Evolutionary conservation across 2,888 invertebrate genomes (phyloP).

Genomic region (Phyllotreta striolata): DNA sequence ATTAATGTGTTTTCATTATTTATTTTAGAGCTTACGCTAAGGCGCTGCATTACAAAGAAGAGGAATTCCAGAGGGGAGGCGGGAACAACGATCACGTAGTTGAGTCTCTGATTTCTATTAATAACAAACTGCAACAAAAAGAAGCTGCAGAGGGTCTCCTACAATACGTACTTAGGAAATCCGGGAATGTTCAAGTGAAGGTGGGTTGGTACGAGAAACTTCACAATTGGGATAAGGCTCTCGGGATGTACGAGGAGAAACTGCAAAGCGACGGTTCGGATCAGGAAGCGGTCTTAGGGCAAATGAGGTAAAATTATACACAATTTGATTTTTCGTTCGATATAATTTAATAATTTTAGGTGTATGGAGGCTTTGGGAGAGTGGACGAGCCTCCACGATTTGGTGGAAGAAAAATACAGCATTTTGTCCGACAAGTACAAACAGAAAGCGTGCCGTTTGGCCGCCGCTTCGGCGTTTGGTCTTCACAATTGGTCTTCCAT

Average conservation of each 20-base stretch:
- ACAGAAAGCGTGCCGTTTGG: slow-evolving; percentile 84
- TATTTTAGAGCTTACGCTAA: slow-evolving; percentile 73
- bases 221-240: slow-evolving; percentile 98
- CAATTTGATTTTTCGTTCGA: neutral
- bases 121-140: slow-evolving; percentile 97
- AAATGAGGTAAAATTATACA: slow-evolving; percentile 72
- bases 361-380: slow-evolving; percentile 96
- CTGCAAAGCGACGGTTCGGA: slow-evolving; percentile 69
- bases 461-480: slow-evolving; percentile 96
- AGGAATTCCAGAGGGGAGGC: slow-evolving; percentile 86
- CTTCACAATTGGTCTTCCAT: slow-evolving; percentile 93
- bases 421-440: slow-evolving; percentile 66
- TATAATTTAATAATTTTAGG: slow-evolving; percentile 43
- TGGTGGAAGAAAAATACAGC: slow-evolving; percentile 81
- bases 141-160: slow-evolving; percentile 96
- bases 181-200: slow-evolving; percentile 64
- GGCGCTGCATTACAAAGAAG: slow-evolving; percentile 89
- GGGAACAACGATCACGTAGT: slow-evolving; percentile 75
- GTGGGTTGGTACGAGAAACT: slow-evolving; percentile 99
- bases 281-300: slow-evolving; percentile 84
- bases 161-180: slow-evolving; percentile 87
- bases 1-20: neutral
- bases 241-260: slow-evolving; percentile 84
- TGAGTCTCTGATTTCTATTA: slow-evolving; percentile 93
- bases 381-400: slow-evolving; percentile 87